phyloP scores from a whole-genome alignment of 2,113 vertebrate species.

The Circaetus gallicus region DNA sequence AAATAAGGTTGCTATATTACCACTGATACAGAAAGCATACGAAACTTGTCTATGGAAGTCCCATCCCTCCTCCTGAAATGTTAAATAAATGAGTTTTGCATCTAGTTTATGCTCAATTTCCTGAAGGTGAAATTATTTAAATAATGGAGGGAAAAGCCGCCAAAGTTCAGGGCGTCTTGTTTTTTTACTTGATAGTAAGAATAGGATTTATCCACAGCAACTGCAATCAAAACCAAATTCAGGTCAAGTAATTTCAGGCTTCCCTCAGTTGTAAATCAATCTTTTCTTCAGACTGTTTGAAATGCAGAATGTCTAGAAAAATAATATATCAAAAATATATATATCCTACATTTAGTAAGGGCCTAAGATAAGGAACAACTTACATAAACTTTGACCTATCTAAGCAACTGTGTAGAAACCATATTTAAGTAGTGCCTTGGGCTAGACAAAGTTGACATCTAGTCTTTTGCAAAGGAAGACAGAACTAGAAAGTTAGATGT shows the following conservation, averaged over 20 bases:
- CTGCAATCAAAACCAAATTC: neutral
- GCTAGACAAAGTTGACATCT: neutral
- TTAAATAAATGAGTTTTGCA: slow-evolving; percentile 7
- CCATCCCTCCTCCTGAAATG: slow-evolving; percentile 11
- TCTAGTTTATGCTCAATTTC: neutral
- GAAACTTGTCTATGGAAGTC: neutral
- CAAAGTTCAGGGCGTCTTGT: neutral
- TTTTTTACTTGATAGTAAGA: neutral
- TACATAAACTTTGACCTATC: neutral
- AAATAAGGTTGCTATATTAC: neutral
- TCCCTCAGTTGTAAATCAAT: neutral
- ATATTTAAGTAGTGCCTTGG: neutral
- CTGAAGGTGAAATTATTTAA: slow-evolving; percentile 31
- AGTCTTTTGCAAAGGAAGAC: neutral
- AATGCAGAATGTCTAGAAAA: neutral
- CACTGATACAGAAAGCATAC: neutral
- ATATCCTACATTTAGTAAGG: neutral
- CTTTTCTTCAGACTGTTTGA: neutral
- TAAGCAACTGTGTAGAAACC: neutral
- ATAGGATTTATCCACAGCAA: neutral
- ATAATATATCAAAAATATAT: neutral
- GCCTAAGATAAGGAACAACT: neutral
- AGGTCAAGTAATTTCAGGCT: neutral
- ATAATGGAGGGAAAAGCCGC: neutral
- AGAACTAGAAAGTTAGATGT: neutral